These are phyloP conservation scores for Drosophila insularis DNA, from an alignment of 1,140 invertebrate genomes.

Conservation along the genomic window DNA sequence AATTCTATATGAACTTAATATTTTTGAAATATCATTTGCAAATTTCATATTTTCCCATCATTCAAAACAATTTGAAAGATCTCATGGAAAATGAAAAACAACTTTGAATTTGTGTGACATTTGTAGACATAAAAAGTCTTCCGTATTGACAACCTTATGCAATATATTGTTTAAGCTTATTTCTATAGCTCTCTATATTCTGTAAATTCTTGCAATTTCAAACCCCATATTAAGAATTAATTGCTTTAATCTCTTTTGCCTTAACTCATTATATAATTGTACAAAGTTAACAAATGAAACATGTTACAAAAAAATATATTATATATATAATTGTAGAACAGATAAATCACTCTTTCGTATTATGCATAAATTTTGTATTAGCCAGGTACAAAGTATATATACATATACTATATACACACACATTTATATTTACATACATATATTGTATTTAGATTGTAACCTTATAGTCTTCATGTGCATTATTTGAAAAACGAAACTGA, in stretches of 20 bases:
- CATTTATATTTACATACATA: not conserved
- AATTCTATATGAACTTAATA: not conserved
- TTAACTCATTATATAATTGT: conserved; percentile 39
- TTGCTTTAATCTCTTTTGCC: conserved; percentile 31
- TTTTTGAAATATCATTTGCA: not conserved
- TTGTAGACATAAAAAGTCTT: not conserved
- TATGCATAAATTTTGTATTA: conserved; percentile 34
- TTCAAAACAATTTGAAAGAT: not conserved
- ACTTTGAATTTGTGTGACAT: too few species aligned
- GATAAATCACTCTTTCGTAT: conserved; percentile 5
- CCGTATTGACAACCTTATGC: not conserved
- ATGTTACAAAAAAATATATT: conserved; percentile 42
- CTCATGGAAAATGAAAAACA: not conserved
- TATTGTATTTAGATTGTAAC: conserved; percentile 10
- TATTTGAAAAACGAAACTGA: conserved; percentile 21
- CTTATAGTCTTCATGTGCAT: conserved; percentile 34
- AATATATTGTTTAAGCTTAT: not conserved
- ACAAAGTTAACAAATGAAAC: conserved; percentile 56
- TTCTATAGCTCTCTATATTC: not conserved
- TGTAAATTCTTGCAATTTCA: not conserved
- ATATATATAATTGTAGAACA: not conserved
- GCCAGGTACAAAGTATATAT: conserved; percentile 20
- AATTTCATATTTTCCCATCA: not conserved
- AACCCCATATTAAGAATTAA: not conserved
- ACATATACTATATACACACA: not conserved